Base-by-base conservation (phyloP, 1,140 invertebrate genomes). In the Drosophila mauritiana region DNA sequence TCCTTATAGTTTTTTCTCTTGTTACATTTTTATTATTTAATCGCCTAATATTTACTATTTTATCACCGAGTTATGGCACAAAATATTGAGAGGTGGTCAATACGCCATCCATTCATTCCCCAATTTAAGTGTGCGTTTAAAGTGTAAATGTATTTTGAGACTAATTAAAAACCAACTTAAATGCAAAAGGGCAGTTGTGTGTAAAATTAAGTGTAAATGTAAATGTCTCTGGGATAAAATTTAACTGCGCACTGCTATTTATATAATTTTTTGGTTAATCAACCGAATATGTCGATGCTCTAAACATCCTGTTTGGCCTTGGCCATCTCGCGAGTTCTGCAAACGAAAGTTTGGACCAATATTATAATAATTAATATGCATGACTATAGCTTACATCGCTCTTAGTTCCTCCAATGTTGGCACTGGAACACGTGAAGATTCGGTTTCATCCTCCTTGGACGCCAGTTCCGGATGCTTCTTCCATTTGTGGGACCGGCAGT, bases 401-500 rank as follows among this genome's bases (percentile, higher is more conserved):
- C 90, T 54, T 6, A 92, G 54, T 48, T 92, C 79, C 52, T 92
- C 78, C 8, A 92, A 40, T n/a, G 84, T 91, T 3, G 91, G 91
- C 7, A 92, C 84, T 20, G 73, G 31, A 8, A 86, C 48, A 3
- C 81, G 82, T 1, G 82, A 69, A 0, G 81, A 81, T 58, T 85
- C 80, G 7, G 46, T 54, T 31, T 77, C 45, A 8, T 54, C 62
- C 34, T 86, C 77, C 8, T 84, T 62, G 6, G 84, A 74, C 53
- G 92, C 80, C 56, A 93, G 92, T 20, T 70, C 57, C 0, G 93
- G 92, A 84, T 93, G 93, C 68, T 93, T 88, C 2, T 92, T 91
- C 11, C 85, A 78, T 52, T 93, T 93, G 64, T 93, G 93, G n/a
- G 92, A 91, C 4, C 93, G 82, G 73, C 93, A 93, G 58, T 93